Base-by-base conservation (phyloP, 2,113 vertebrate species). In the Hyaena hyaena region DNA sequence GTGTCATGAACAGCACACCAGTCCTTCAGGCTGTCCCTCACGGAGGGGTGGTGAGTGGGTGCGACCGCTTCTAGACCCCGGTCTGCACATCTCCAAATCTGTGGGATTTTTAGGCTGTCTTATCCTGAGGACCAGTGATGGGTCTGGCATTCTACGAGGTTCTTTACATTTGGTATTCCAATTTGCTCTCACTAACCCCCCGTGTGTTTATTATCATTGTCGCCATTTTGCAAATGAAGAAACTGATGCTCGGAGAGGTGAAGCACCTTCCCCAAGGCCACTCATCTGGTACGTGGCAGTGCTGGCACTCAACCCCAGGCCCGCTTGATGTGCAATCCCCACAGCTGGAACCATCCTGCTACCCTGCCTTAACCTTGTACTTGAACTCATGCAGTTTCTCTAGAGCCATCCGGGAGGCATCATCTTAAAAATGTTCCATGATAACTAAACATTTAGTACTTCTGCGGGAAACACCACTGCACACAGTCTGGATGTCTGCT, bases 401-500 rank as follows among this genome's bases (percentile, higher is more conserved):
- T 10, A n/a, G 88, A 96, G 53, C 76, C 82, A 88, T 79, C 88
- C 19, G 4, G 66, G 26, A 95, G 71, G 15, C n/a, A 58, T 88
- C 95, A 26, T 84, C 95, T 35, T 61, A 93, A 81, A 93, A 95
- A 39, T 48, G 58, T 86, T 84, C 88, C 89, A 55, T 2, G 66
- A 96, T 97, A 97, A 95, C 97, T 95, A 97, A 98, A 96, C 95
- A 82, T 33, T 95, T 85, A 91, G 76, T 90, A 33, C 82, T 95
- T 97, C n/a, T 92, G 96, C 97, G 39, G 48, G 95, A 95, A 95
- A 95, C 55, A 55, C 82, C 82, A 63, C 74, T 17, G 82, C 92
- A 90, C 58, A 95, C 96, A 95, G 15, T 15, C 95, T 97, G 93
- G 83, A 92, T 97, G 94, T 93, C 97, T 98, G 92, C 96, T 97